A percentile compares a stretch with the other conserved stretches of the same genome.
Evolutionary conservation across 1,140 invertebrate species (phyloP).

Genomic region (Apis laboriosa): DNA sequence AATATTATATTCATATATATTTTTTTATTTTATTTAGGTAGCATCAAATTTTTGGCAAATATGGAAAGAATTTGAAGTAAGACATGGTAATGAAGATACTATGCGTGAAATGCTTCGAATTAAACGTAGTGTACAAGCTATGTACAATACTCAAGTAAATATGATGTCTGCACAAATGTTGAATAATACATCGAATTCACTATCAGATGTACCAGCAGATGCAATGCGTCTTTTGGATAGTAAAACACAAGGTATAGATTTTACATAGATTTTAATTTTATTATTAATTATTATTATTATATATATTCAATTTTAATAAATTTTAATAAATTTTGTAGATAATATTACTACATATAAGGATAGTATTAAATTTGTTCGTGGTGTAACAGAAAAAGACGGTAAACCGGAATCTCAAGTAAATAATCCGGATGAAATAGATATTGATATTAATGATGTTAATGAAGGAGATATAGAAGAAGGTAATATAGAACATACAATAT

Average conservation of each 20-base stretch:
- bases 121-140: conserved; percentile 97
- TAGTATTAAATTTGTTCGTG: conserved; percentile 92
- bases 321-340: conserved; percentile 50
- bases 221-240: conserved; percentile 94
- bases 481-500: conserved; percentile 30
- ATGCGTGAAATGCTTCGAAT: conserved; percentile 99
- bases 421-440: conserved; percentile 97
- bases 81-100: conserved; percentile 99
- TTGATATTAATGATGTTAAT: conserved; percentile 89
- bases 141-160: conserved; percentile 97
- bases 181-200: conserved; percentile 86
- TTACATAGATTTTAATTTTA: conserved; percentile 31
- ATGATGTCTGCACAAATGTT: conserved; percentile 99
- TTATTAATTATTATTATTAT: not conserved
- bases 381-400: conserved; percentile 91
- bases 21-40: conserved; percentile 82
- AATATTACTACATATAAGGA: conserved; percentile 78
- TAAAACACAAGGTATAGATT: conserved; percentile 79
- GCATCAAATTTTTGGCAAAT: conserved; percentile 98
- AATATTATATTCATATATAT: not conserved
- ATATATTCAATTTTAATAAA: not conserved
- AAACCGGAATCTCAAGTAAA: conserved; percentile 85
- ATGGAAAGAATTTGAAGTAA: conserved; percentile 99
- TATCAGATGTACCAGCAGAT: conserved; percentile 88
- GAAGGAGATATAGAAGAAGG: conserved; percentile 81